These are phyloP conservation scores for Coracopsis vasa DNA, from an alignment of 2,113 vertebrate species.

Conservation along the genomic window DNA sequence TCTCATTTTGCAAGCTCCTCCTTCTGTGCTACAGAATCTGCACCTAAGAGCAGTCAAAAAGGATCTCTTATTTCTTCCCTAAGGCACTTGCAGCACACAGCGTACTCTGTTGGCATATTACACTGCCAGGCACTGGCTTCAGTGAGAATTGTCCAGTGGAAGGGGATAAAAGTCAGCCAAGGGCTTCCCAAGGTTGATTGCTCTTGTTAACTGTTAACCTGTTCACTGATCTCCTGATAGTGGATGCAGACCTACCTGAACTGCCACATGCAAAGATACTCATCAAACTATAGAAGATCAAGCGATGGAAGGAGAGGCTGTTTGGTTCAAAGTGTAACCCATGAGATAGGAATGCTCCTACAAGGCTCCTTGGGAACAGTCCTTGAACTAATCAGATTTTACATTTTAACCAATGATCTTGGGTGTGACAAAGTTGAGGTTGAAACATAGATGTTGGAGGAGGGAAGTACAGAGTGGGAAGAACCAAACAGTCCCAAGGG, in stretches of 20 bases:
- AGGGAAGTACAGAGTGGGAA: slow-evolving; percentile 4
- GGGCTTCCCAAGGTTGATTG: background rate
- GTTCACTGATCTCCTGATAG: background rate
- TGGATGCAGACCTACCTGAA: background rate
- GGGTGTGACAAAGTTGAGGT: background rate
- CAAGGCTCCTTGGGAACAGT: background rate
- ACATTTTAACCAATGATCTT: background rate
- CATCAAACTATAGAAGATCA: background rate
- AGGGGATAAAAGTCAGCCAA: background rate
- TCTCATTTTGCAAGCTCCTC: background rate
- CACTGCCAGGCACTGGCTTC: background rate
- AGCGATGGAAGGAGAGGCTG: background rate
- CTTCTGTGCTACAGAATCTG: background rate
- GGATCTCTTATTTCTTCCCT: background rate
- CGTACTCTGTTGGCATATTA: background rate
- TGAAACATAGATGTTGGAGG: background rate
- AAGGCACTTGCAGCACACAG: fast-evolving
- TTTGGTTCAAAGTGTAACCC: background rate
- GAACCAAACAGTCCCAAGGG: background rate
- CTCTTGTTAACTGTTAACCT: background rate
- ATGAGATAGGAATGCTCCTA: background rate
- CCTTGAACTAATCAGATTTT: background rate
- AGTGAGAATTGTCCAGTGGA: background rate
- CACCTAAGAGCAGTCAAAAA: background rate
- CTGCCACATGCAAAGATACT: background rate